Conservation (phyloP, 2,888 invertebrate genomes). For the Limnephilus marmoratus region DNA sequence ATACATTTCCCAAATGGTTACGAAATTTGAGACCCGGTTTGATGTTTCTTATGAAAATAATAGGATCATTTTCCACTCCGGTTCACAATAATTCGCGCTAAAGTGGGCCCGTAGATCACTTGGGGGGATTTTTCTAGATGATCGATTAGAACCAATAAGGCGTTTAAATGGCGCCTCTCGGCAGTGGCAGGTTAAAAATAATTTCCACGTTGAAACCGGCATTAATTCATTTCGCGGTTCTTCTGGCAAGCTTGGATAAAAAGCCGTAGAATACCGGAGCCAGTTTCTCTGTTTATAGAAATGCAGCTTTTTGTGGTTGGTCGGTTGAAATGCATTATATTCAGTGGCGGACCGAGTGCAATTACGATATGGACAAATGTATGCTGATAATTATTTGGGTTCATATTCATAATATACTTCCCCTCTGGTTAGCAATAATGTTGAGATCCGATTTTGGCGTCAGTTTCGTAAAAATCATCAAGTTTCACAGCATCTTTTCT, state of each 20-base stretch:
- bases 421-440: not conserved
- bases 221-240: slow-evolving; percentile 5
- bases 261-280: slow-evolving; percentile 30
- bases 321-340: not conserved
- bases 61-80: not conserved
- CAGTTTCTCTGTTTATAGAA: slow-evolving; percentile 38
- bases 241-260: not conserved
- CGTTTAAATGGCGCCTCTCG: not conserved
- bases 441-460: not conserved
- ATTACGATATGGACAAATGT: not conserved
- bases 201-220: not conserved
- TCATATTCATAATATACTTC: not conserved
- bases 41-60: not conserved
- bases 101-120: not conserved
- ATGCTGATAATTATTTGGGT: too few species aligned
- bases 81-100: not conserved
- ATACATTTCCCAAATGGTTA: not conserved
- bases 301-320: slow-evolving; percentile 19
- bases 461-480: not conserved
- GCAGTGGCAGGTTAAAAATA: not conserved
- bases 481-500: too few species aligned
- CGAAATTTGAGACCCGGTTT: not conserved
- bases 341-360: slow-evolving; percentile 7
- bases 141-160: not conserved
- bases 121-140: not conserved